Percentiles rank a stretch among this genome's conserved stretches.
phyloP scores from a whole-genome alignment of 1,140 invertebrate species.

The Antheraea pernyi region DNA sequence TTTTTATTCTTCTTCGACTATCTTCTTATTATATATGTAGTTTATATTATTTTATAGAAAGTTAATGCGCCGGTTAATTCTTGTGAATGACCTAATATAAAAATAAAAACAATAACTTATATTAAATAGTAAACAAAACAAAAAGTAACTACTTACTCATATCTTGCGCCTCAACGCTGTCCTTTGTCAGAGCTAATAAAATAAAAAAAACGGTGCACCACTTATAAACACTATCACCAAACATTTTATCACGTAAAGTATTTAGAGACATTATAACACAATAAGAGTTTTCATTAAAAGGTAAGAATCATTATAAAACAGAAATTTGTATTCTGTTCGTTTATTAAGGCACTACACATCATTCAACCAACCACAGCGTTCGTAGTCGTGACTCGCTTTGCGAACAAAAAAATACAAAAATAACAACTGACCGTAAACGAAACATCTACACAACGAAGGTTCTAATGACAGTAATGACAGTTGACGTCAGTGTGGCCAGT shows the following conservation, averaged over 20 bases:
- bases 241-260: slow-evolving; percentile 56
- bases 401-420: too few relatives aligned
- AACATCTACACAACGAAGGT: not conserved
- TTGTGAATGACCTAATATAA: not conserved
- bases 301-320: slow-evolving; percentile 4
- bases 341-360: slow-evolving; percentile 40
- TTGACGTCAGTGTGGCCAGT: not conserved
- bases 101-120: not conserved
- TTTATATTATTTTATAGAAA: not conserved
- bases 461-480: not conserved
- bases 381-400: slow-evolving; percentile 14
- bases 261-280: slow-evolving; percentile 33
- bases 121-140: not conserved
- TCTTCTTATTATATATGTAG: not conserved
- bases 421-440: slow-evolving; percentile 13
- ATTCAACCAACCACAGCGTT: slow-evolving; percentile 26
- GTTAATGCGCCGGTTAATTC: not conserved
- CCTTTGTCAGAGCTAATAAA: slow-evolving; percentile 65
- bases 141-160: slow-evolving; percentile 49
- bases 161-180: slow-evolving; percentile 51
- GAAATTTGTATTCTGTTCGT: slow-evolving; percentile 1
- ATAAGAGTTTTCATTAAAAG: slow-evolving; percentile 11
- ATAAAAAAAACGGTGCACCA: slow-evolving; percentile 54
- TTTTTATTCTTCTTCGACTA: too few relatives aligned
- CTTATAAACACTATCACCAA: slow-evolving; percentile 49